Conservation (phyloP, 2,888 invertebrate species). For the Podotricha telesiphe region DNA sequence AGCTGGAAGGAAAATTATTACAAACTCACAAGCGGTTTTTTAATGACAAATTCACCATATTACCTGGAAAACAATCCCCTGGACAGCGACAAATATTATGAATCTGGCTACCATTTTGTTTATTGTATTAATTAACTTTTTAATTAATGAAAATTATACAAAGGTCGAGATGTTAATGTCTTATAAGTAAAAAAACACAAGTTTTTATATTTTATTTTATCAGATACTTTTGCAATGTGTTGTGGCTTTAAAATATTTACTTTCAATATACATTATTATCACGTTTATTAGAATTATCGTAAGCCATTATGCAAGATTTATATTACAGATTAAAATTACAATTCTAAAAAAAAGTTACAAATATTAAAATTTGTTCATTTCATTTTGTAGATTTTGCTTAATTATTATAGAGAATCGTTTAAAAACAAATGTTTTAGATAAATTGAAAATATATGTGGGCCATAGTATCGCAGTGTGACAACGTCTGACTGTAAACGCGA, state of each 20-base stretch:
- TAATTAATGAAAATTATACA: neutral
- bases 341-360: neutral
- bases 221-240: neutral
- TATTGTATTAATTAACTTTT: neutral
- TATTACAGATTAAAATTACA: neutral
- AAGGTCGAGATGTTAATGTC: conserved; percentile 22
- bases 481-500: too few relatives aligned
- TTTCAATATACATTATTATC: conserved; percentile 5
- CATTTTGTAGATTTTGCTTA: too few relatives aligned
- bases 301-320: neutral
- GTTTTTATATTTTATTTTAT: conserved; percentile 33
- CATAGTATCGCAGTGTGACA: too few relatives aligned
- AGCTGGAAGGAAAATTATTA: too few relatives aligned
- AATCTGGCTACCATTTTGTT: conserved; percentile 43
- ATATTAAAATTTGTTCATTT: too few relatives aligned
- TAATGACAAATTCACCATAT: too few relatives aligned
- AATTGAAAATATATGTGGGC: too few relatives aligned
- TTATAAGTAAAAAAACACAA: neutral
- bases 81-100: conserved; percentile 39
- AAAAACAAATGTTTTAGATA: too few relatives aligned
- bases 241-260: conserved; percentile 2
- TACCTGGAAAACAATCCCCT: conserved; percentile 48
- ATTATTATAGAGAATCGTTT: too few relatives aligned
- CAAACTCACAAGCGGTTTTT: too few relatives aligned
- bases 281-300: conserved; percentile 15